Conservation (phyloP, 2,797 vertebrate genomes). For the Megalops cyprinoides region DNA sequence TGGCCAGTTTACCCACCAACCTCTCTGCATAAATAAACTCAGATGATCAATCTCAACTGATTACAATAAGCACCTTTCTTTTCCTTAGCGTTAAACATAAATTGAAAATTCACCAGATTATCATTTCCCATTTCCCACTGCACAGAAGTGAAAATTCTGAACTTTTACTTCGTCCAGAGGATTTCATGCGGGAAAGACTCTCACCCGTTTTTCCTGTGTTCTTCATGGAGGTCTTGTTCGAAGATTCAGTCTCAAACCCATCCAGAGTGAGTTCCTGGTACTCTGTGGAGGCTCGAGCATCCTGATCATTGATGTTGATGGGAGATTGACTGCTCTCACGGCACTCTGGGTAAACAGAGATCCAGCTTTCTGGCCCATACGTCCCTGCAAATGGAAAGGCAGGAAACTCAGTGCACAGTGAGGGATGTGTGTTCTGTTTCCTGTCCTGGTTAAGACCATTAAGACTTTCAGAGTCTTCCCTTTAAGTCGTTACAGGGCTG, state of each 20-base stretch:
- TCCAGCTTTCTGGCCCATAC: constrained; percentile 90
- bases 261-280: constrained; percentile 89
- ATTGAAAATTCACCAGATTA: no score
- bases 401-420: neutral
- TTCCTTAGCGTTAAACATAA: no score
- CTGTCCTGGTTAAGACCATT: no score
- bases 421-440: neutral
- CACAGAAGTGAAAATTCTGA: no score
- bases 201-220: constrained; percentile 96
- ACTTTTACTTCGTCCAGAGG: neutral
- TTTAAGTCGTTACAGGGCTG: neutral
- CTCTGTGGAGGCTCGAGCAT: constrained; percentile 80
- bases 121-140: no score
- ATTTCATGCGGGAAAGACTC: neutral
- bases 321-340: constrained; percentile 89
- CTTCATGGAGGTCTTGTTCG: constrained; percentile 98
- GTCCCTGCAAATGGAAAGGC: constrained; percentile 68
- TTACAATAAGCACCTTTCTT: no score
- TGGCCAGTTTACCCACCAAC: no score
- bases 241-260: constrained; percentile 89
- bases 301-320: constrained; percentile 87
- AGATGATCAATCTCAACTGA: no score
- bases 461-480: neutral
- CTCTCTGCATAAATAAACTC: no score
- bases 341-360: constrained; percentile 84